phyloP scores from a whole-genome alignment of 2,113 vertebrate species.

The Urocynchramus pylzowi region DNA sequence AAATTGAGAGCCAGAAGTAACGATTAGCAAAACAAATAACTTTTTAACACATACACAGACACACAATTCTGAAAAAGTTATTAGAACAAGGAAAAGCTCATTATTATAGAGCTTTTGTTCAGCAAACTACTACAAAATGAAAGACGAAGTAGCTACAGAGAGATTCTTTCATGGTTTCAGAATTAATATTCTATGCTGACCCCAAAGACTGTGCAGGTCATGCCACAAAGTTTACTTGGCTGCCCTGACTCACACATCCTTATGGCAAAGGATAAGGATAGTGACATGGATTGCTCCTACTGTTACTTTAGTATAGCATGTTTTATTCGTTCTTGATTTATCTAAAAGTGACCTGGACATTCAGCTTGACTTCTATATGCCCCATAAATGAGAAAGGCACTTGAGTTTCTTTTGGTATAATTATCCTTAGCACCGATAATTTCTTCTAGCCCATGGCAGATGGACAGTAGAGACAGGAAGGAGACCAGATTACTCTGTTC shows the following conservation, averaged over 20 bases:
- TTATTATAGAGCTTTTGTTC: not conserved
- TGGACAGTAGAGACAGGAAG: not conserved
- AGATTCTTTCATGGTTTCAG: not conserved
- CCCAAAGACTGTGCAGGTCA: not conserved
- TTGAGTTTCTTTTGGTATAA: not conserved
- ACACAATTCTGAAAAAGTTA: not conserved
- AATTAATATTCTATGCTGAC: not conserved
- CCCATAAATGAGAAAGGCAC: not conserved
- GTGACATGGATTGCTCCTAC: not conserved
- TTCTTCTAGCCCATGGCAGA: not conserved
- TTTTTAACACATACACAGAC: not conserved
- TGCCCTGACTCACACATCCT: not conserved
- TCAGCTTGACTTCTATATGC: not conserved
- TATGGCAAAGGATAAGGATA: not conserved
- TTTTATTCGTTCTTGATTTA: not conserved
- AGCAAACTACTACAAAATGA: not conserved
- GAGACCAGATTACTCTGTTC: not conserved
- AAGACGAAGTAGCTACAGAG: not conserved
- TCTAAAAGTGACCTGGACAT: not conserved
- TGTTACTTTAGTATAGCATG: not conserved
- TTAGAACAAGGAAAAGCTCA: not conserved
- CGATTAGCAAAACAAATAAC: not conserved
- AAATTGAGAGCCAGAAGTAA: not conserved
- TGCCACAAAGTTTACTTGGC: not conserved
- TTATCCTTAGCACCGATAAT: not conserved